Conservation (phyloP, 2,797 vertebrate species). For the Silurus lanzhouensis region DNA sequence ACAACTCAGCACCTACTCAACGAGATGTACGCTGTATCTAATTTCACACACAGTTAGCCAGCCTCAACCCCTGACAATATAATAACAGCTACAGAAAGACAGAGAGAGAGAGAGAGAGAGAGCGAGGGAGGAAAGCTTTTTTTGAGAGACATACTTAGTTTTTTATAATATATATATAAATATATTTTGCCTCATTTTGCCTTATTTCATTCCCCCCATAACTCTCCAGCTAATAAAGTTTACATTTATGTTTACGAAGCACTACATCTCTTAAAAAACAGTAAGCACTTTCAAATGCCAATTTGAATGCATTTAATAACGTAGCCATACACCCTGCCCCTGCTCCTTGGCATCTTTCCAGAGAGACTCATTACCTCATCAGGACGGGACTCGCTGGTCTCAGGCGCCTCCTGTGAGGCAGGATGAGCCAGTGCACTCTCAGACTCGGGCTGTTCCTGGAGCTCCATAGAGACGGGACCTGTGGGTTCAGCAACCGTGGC, state of each 20-base stretch:
- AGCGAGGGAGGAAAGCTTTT: conserved; percentile 46
- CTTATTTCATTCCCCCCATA: background rate
- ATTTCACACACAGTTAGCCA: conserved; percentile 51
- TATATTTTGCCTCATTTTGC: background rate
- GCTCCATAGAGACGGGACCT: conserved; percentile 73
- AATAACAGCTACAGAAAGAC: conserved; percentile 50
- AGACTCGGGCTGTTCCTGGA: conserved; percentile 65
- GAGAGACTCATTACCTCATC: conserved; percentile 78
- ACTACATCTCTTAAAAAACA: background rate
- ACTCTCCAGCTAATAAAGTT: conserved; percentile 1
- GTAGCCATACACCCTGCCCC: conserved; percentile 25
- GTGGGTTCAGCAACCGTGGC: conserved; percentile 70
- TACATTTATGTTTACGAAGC: background rate
- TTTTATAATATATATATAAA: background rate
- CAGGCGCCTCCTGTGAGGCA: conserved; percentile 68
- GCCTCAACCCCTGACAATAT: conserved; percentile 46
- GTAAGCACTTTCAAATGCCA: conserved; percentile 1
- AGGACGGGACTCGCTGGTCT: conserved; percentile 66
- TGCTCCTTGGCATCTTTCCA: conserved; percentile 50
- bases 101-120: conserved; percentile 41
- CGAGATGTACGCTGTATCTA: conserved; percentile 25
- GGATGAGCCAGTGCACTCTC: conserved; percentile 71
- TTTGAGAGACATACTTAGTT: conserved; percentile 28
- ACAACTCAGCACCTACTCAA: conserved; percentile 10
- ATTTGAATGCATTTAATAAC: conserved; percentile 7